A percentile compares a stretch with the other conserved stretches of the same genome.
These are phyloP conservation scores for Rotaria magnacalcarata DNA, from an alignment of 2,888 invertebrate genomes.

Conservation along the genomic window DNA sequence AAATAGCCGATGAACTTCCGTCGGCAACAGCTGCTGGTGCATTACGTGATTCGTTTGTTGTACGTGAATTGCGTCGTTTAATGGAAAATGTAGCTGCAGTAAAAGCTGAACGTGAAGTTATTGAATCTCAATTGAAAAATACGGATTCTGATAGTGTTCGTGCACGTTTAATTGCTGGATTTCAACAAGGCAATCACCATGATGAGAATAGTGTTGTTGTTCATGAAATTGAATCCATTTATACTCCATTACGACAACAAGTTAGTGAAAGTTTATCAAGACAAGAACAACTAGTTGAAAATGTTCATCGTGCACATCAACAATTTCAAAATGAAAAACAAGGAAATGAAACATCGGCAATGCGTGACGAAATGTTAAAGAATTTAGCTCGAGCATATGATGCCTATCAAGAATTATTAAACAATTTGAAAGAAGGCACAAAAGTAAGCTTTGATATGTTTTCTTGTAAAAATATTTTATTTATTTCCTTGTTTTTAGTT, in stretches of 20 bases:
- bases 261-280: slow-evolving; percentile 69
- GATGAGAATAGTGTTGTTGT: slow-evolving; percentile 73
- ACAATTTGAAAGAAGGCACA: slow-evolving; percentile 86
- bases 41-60: slow-evolving; percentile 41
- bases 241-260: slow-evolving; percentile 73
- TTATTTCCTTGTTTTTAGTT: slow-evolving; percentile 57
- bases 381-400: slow-evolving; percentile 84
- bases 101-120: slow-evolving; percentile 80
- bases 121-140: slow-evolving; percentile 76
- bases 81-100: slow-evolving; percentile 75
- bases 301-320: slow-evolving; percentile 49
- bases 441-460: slow-evolving; percentile 66
- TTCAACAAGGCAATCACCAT: slow-evolving; percentile 63
- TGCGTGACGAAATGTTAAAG: slow-evolving; percentile 74
- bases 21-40: slow-evolving; percentile 48
- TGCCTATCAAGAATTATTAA: slow-evolving; percentile 80
- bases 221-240: slow-evolving; percentile 72
- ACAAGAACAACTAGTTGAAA: slow-evolving; percentile 54
- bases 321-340: slow-evolving; percentile 48
- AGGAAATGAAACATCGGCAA: slow-evolving; percentile 49
- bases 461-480: neutral
- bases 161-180: slow-evolving; percentile 49
- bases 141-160: slow-evolving; percentile 39
- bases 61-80: slow-evolving; percentile 43
- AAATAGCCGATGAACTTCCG: slow-evolving; percentile 55